Base-by-base conservation (phyloP, 2,113 vertebrate species). In the Orientallactaga bullata region DNA sequence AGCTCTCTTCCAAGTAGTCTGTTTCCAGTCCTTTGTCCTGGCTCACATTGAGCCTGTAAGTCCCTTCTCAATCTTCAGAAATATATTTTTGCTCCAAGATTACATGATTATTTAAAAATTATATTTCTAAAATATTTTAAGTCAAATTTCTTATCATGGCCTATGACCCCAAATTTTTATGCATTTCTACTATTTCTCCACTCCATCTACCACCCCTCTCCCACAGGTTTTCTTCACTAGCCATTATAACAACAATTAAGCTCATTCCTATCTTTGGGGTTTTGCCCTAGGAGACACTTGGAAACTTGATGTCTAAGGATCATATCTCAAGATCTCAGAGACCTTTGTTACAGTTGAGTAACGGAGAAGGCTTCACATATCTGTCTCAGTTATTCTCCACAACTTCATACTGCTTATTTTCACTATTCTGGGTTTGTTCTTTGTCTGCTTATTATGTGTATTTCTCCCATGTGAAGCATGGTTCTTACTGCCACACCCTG, bases 251-350 rank as follows among this genome's bases (percentile, higher is more conserved):
- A 68, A 32, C 28, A 20, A 80, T 28, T 66, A n/a, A 89, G 17
- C 28, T 77, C 68, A 85, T 15, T 83, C 24, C 76, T 85, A 32
- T 60, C 65, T 93, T 15, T 26, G 1, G 63, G 30, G 13, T 81
- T 88, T 47, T 89, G n/a, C 77, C 16, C 30, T 39, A 71, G 6
- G n/a, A 39, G 7, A 32, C 80, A n/a, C 30, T n/a, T 55, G n/a
- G 35, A 84, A 72, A 60, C 68, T 73, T 68, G 6, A 61, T 66
- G 58, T 42, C 90, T 55, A 30, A 47, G 82, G 58, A 42, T 96
- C 74, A 90, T 88, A 73, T 60, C 77, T 87, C 28, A n/a, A 30
- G 74, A 82, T 83, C 47, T 95, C 81, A 76, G 51, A 93, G 58
- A 66, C 15, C 77, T 84, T 77, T n/a, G n/a, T n/a, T 47, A 47